Conservation (phyloP, 2,888 invertebrate species). For the Schizotus pectinicornis region DNA sequence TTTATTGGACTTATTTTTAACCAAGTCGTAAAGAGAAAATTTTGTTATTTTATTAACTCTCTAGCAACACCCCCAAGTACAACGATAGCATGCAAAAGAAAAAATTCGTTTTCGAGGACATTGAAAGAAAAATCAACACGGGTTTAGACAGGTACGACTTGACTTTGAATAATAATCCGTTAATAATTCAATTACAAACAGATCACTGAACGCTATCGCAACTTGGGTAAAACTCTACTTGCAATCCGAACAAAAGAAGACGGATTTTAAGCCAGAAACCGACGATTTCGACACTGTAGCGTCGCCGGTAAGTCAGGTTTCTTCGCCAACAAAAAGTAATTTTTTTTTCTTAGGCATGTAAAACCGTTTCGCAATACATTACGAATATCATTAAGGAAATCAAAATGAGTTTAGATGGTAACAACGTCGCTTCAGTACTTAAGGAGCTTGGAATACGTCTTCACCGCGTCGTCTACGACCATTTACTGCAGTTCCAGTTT, state of each 20-base stretch:
- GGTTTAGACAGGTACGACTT: conserved; percentile 72
- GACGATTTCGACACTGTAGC: conserved; percentile 82
- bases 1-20: conserved; percentile 14
- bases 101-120: conserved; percentile 81
- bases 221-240: conserved; percentile 91
- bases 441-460: conserved; percentile 91
- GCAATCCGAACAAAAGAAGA: conserved; percentile 92
- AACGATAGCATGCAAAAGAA: conserved; percentile 89
- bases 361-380: conserved; percentile 84
- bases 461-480: conserved; percentile 92
- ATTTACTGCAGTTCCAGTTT: conserved; percentile 92
- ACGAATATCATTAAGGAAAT: conserved; percentile 78
- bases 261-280: conserved; percentile 89
- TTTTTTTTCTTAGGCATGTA: conserved; percentile 71
- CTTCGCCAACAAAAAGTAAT: conserved; percentile 1
- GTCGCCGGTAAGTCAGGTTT: conserved; percentile 69
- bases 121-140: conserved; percentile 90
- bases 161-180: not conserved
- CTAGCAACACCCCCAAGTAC: conserved; percentile 84
- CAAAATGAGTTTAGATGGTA: conserved; percentile 85
- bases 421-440: conserved; percentile 85
- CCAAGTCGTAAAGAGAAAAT: not conserved
- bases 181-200: conserved; percentile 25
- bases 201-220: conserved; percentile 84
- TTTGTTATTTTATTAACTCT: conserved; percentile 42